phyloP scores from a whole-genome alignment of 2,113 vertebrate species.

The Sorex araneus region DNA sequence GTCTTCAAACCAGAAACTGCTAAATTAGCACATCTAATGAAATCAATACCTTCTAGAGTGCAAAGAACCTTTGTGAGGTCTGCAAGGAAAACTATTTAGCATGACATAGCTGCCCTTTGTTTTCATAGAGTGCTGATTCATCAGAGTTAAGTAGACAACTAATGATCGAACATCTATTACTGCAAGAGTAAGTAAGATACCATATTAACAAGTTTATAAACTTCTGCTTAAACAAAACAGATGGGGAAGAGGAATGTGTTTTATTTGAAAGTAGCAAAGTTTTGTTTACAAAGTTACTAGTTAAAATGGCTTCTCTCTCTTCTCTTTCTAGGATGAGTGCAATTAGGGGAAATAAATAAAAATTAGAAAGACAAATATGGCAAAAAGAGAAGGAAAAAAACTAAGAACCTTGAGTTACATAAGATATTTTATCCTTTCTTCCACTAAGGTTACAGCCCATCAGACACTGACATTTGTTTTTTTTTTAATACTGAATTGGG shows the following conservation, averaged over 20 bases:
- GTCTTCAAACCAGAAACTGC: conserved; percentile 87
- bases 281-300: neutral
- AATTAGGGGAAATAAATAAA: conserved; percentile 16
- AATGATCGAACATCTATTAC: conserved; percentile 72
- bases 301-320: conserved; percentile 14
- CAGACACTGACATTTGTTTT: conserved; percentile 66
- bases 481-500: conserved; percentile 70
- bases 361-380: neutral
- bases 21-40: conserved; percentile 88
- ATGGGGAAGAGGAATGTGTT: neutral
- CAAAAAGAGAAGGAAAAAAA: neutral
- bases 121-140: conserved; percentile 78
- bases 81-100: conserved; percentile 85
- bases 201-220: conserved; percentile 47
- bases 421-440: conserved; percentile 49
- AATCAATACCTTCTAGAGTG: conserved; percentile 85
- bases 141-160: conserved; percentile 68
- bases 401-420: neutral
- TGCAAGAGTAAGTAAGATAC: conserved; percentile 18
- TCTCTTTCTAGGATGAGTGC: neutral
- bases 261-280: conserved; percentile 46
- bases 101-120: conserved; percentile 73
- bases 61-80: conserved; percentile 79
- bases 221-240: conserved; percentile 44
- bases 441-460: conserved; percentile 58